Evolutionary conservation across 2,797 vertebrate species (phyloP).

Genomic region (Podarcis siculus): DNA sequence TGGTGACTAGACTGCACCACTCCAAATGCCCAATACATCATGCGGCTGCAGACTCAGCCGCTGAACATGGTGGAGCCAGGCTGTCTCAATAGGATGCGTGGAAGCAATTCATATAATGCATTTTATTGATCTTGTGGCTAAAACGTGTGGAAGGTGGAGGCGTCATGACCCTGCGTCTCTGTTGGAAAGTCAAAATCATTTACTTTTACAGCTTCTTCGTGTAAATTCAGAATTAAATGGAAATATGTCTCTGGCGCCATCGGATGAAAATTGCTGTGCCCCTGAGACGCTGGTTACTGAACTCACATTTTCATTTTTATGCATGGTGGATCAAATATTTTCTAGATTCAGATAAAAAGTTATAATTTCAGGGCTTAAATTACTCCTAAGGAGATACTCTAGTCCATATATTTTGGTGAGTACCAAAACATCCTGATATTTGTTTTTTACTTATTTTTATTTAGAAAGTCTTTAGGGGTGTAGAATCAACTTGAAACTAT

Average conservation of each 20-base stretch:
- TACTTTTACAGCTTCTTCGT: constrained; percentile 66
- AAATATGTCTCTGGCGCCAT: constrained; percentile 61
- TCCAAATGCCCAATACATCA: constrained; percentile 50
- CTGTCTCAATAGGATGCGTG: not conserved
- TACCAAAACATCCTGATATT: not conserved
- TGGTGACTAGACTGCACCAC: constrained; percentile 43
- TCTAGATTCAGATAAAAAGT: not conserved
- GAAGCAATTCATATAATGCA: constrained; percentile 77
- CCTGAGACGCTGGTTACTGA: constrained; percentile 30
- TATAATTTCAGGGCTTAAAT: not conserved
- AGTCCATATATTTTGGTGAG: not conserved
- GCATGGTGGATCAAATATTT: not conserved
- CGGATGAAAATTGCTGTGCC: constrained; percentile 60
- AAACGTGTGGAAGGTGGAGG: constrained; percentile 63
- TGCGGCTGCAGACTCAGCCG: not conserved
- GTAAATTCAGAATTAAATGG: constrained; percentile 74
- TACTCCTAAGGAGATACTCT: not conserved
- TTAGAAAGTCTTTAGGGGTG: not conserved
- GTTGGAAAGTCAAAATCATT: constrained; percentile 71
- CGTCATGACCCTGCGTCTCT: constrained; percentile 43
- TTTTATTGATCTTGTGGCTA: constrained; percentile 75
- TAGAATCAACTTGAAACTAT: not conserved
- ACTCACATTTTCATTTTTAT: not conserved
- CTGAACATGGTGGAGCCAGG: constrained; percentile 28
- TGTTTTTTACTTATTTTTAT: not conserved